A percentile compares a stretch with the other conserved stretches of the same genome.
Conservation (phyloP, 2,113 vertebrate species). For the Equus quagga region DNA sequence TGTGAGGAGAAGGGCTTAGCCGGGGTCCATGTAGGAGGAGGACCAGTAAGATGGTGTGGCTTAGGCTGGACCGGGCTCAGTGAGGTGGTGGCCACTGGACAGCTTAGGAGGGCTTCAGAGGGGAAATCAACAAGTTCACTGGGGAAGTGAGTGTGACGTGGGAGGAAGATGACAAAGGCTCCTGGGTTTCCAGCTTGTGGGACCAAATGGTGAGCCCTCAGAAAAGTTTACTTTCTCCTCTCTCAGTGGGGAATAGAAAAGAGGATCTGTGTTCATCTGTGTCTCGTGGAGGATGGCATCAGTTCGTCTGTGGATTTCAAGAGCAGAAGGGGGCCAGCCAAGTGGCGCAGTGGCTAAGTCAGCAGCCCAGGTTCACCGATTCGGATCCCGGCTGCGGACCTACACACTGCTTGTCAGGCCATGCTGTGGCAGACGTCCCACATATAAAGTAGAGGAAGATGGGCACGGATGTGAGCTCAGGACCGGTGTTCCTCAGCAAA, state of each 20-base stretch:
- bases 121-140: not conserved
- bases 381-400: too few relatives aligned
- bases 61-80: not conserved
- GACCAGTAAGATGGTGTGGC: not conserved
- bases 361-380: too few relatives aligned
- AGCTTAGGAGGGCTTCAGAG: not conserved
- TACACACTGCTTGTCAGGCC: too few relatives aligned
- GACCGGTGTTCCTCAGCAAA: too few relatives aligned
- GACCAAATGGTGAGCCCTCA: not conserved
- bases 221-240: not conserved
- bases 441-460: too few relatives aligned
- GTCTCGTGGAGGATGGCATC: not conserved
- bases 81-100: accelerated
- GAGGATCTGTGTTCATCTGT: accelerated
- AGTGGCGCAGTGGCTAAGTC: too few relatives aligned
- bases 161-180: not conserved
- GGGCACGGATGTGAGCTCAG: too few relatives aligned
- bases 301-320: accelerated
- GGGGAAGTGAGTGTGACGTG: not conserved
- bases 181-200: not conserved
- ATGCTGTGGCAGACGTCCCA: too few relatives aligned
- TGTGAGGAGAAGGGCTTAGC: not conserved
- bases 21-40: not conserved
- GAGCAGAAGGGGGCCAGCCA: not conserved
- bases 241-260: not conserved